These are phyloP conservation scores for Actenoides lindsayi DNA, from an alignment of 2,113 vertebrate genomes.

Conservation along the genomic window DNA sequence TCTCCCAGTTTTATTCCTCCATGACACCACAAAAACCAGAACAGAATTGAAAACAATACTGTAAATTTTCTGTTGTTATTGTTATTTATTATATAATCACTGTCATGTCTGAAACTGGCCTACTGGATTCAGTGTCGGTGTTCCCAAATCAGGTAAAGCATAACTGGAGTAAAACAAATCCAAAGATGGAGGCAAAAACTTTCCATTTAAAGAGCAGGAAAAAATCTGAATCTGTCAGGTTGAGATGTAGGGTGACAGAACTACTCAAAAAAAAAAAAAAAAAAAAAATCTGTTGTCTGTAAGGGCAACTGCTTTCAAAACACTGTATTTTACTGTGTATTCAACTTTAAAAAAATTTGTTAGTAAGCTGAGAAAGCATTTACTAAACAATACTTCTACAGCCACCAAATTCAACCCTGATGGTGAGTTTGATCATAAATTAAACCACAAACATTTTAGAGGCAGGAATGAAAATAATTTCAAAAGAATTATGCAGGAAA, in stretches of 20 bases:
- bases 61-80: neutral
- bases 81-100: neutral
- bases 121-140: neutral
- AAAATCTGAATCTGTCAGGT: neutral
- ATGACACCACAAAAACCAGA: neutral
- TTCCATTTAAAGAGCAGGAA: neutral
- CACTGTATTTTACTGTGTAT: neutral
- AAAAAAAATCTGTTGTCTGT: neutral
- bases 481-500: neutral
- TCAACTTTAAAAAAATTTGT: neutral
- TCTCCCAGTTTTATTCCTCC: neutral
- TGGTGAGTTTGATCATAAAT: neutral
- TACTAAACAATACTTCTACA: neutral
- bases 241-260: neutral
- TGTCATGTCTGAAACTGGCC: neutral
- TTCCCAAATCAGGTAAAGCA: neutral
- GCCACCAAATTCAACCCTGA: neutral
- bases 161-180: neutral
- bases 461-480: neutral
- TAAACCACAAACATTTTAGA: neutral
- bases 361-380: neutral
- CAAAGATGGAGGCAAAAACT: neutral
- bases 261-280: neutral
- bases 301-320: neutral
- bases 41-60: neutral